phyloP scores from a whole-genome alignment of 2,113 vertebrate species.

The Chunga burmeisteri region DNA sequence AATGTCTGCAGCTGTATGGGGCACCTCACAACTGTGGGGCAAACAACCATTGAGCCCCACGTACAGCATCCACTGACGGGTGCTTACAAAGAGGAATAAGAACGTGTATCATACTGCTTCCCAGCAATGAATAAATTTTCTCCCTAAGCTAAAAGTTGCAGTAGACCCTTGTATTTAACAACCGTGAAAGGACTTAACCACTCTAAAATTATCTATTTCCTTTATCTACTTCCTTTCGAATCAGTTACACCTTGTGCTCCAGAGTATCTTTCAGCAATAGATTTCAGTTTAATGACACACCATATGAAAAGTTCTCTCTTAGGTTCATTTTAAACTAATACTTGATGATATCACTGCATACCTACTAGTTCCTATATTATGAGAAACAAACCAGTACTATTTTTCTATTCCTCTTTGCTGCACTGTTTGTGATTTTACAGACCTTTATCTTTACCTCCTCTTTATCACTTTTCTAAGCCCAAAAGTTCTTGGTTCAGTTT shows the following conservation, averaged over 20 bases:
- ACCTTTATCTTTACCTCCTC: not conserved
- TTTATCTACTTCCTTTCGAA: not conserved
- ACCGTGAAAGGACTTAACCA: not conserved
- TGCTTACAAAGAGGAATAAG: not conserved
- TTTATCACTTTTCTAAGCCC: not conserved
- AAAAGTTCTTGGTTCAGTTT: not conserved
- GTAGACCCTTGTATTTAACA: not conserved
- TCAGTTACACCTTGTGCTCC: not conserved
- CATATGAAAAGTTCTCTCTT: not conserved
- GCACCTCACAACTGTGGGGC: not conserved
- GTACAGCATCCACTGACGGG: accelerated
- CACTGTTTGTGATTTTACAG: not conserved
- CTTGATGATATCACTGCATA: not conserved
- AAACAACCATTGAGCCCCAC: not conserved
- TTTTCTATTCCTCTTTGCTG: not conserved
- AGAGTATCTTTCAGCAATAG: not conserved
- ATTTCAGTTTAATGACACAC: not conserved
- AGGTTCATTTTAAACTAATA: not conserved
- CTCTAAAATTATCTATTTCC: not conserved
- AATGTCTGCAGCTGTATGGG: not conserved
- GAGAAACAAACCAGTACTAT: not conserved
- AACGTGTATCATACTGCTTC: not conserved
- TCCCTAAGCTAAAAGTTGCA: not conserved
- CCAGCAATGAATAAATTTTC: not conserved
- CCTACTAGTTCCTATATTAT: not conserved